These are phyloP conservation scores for Hydraecia micacea DNA, from an alignment of 2,888 invertebrate species.

Conservation along the genomic window DNA sequence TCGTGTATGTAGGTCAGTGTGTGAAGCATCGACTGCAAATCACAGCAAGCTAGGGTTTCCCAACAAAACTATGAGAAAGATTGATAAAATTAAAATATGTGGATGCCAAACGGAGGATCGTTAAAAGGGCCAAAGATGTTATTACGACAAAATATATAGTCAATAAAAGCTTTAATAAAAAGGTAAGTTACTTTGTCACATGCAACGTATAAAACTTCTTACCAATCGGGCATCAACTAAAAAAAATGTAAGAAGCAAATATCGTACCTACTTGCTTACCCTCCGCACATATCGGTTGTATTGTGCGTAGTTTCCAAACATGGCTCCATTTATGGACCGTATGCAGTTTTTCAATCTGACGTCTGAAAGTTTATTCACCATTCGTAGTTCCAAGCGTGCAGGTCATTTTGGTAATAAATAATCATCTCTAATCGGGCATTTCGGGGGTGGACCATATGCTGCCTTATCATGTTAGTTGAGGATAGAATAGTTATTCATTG, in stretches of 20 bases:
- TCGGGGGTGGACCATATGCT: too few species aligned
- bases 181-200: slow-evolving; percentile 50
- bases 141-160: slow-evolving; percentile 38
- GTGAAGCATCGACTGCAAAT: slow-evolving; percentile 63
- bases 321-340: not conserved
- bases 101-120: slow-evolving; percentile 34
- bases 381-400: not conserved
- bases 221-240: not conserved
- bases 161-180: slow-evolving; percentile 53
- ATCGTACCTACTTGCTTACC: too few species aligned
- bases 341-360: not conserved
- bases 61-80: not conserved
- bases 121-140: slow-evolving; percentile 46
- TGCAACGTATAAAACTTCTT: slow-evolving; percentile 48
- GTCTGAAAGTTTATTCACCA: not conserved
- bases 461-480: not conserved
- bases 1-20: slow-evolving; percentile 77
- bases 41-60: slow-evolving; percentile 27
- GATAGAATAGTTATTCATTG: not conserved
- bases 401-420: not conserved
- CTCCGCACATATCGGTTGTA: not conserved
- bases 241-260: not conserved
- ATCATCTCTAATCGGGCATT: not conserved
- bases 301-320: not conserved
- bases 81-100: slow-evolving; percentile 11